Conservation (phyloP, 2,888 invertebrate species). For the Liopterus haemorrhoidalis region DNA sequence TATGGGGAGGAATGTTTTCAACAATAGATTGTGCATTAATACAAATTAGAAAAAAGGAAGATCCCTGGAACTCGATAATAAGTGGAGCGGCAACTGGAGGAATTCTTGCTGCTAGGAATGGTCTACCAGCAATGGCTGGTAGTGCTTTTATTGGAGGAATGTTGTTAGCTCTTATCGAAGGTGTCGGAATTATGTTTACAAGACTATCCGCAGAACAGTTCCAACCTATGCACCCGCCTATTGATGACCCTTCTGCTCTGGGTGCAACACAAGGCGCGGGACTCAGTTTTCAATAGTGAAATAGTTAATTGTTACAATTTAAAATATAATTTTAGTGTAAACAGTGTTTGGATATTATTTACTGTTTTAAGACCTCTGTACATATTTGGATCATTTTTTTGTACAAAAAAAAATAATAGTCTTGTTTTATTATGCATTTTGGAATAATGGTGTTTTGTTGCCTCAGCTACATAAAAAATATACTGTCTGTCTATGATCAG, state of each 20-base stretch:
- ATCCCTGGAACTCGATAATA: slow-evolving; percentile 94
- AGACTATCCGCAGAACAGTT: slow-evolving; percentile 89
- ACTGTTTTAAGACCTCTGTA: slow-evolving; percentile 20
- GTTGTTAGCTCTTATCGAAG: slow-evolving; percentile 93
- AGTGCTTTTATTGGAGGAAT: slow-evolving; percentile 96
- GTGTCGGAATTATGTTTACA: slow-evolving; percentile 91
- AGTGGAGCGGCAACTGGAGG: slow-evolving; percentile 96
- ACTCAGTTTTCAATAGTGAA: slow-evolving; percentile 20
- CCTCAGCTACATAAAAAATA: too few relatives aligned
- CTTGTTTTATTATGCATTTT: too few relatives aligned
- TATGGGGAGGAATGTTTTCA: slow-evolving; percentile 98
- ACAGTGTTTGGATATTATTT: slow-evolving; percentile 16
- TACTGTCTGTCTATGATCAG: too few relatives aligned
- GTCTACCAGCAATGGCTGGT: slow-evolving; percentile 83
- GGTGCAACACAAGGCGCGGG: slow-evolving; percentile 47
- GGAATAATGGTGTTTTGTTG: too few relatives aligned
- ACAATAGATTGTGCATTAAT: slow-evolving; percentile 95
- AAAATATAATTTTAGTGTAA: slow-evolving; percentile 15
- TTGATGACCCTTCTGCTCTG: slow-evolving; percentile 70
- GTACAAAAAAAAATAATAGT: slow-evolving; percentile 15
- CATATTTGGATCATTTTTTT: slow-evolving; percentile 21
- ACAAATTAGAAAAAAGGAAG: slow-evolving; percentile 89
- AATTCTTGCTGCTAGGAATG: slow-evolving; percentile 91
- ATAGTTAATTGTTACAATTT: slow-evolving; percentile 10
- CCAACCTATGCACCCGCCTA: slow-evolving; percentile 70